phyloP scores from a whole-genome alignment of 2,888 invertebrate species.

The Trissolcus brochymenae region DNA sequence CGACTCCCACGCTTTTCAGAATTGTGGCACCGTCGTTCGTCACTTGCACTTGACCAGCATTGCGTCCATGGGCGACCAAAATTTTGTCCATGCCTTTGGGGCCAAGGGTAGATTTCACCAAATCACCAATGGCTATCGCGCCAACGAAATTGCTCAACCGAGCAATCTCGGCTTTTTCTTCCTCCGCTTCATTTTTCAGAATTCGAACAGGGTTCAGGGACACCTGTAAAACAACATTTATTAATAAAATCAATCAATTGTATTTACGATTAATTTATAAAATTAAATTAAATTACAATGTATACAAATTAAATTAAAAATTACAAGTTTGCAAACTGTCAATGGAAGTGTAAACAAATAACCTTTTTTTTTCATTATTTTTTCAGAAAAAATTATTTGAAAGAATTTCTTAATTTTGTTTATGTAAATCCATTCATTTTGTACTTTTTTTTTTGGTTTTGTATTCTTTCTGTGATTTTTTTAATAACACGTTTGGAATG shows the following conservation, averaged over 20 bases:
- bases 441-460: background rate
- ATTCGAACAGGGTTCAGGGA: conserved; percentile 96
- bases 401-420: background rate
- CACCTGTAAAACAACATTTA: conserved; percentile 12
- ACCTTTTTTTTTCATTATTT: background rate
- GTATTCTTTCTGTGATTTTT: background rate
- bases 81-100: conserved; percentile 99
- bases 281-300: background rate
- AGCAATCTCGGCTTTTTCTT: conserved; percentile 98
- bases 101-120: conserved; percentile 98
- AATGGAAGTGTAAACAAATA: background rate
- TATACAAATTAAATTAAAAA: no score
- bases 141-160: conserved; percentile 98
- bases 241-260: background rate
- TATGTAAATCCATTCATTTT: background rate
- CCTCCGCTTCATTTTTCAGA: conserved; percentile 96
- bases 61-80: conserved; percentile 87
- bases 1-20: conserved; percentile 95
- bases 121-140: conserved; percentile 98
- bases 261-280: background rate
- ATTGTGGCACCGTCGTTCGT: conserved; percentile 99
- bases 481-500: conserved; percentile 6
- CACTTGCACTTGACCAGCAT: conserved; percentile 91
- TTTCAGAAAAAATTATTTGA: background rate
- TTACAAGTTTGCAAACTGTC: background rate